Base-by-base conservation (phyloP, 1,140 invertebrate genomes). In the Mercenaria mercenaria region DNA sequence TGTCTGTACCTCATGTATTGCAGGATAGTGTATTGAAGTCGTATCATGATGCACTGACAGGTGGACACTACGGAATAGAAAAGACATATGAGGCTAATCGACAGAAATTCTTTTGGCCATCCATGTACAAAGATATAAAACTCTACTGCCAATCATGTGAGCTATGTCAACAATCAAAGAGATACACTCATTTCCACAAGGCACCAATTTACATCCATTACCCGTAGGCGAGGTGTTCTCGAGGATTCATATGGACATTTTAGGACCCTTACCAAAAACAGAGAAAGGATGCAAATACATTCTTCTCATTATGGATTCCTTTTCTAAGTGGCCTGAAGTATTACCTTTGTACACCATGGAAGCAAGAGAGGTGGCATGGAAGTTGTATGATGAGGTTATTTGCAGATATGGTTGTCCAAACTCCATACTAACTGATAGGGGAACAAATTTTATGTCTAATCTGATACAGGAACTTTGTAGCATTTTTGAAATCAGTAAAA, bases 301-400 rank as follows among this genome's bases (percentile, higher is more conserved):
- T 50, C 74, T 92, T 15, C 50, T 91, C 0, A 56, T 91, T 18
- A 84, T 91, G 32, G 91, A 92, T 69, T 52, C 77, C 20, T 92
- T 83, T 59, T 72, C 87, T 1, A 26, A 79, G 52, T 92, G 91
- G 91, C 6, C 29, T 37, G 90, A 92, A 80, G 90, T 67, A 20
- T 77, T 88, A 34, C 81, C 88, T 50, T 20, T 89, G 26, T 61
- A 52, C 29, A 59, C 72, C 1, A 69, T 81, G 56, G 77, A 86
- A 74, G 91, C 81, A 3, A 77, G 50, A 18, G 64, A 67, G 77
- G 43, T 90, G 8, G 88, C 80, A 2, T 56, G 76, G 26, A 64
- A 81, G 77, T 56, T 92, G 6, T 92, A 88, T 67, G 37, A 72
- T 64, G 79, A 92, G 59, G 88, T 92, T 11, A 88, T 90, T 83